Conservation (phyloP, 2,888 invertebrate species). For the Nymphalis c-album region DNA sequence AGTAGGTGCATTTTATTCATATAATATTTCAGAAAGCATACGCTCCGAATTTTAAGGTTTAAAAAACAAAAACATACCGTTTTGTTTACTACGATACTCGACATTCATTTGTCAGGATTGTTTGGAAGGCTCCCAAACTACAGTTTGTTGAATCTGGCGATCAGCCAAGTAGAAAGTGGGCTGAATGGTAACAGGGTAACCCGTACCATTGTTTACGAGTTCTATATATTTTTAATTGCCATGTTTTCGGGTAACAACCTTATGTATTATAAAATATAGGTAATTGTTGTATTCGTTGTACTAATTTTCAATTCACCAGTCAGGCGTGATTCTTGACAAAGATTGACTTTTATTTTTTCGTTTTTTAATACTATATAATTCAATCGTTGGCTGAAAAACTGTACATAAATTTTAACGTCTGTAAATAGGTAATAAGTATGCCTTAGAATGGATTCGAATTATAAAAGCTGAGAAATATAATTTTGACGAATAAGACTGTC, state of each 20-base stretch:
- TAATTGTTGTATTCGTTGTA: not conserved
- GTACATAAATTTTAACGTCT: too few species aligned
- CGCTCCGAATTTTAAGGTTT: not conserved
- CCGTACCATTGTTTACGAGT: constrained; percentile 6
- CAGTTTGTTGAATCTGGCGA: constrained; percentile 18
- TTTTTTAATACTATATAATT: too few species aligned
- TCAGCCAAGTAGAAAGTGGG: constrained; percentile 25
- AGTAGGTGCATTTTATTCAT: not conserved
- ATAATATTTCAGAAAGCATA: not conserved
- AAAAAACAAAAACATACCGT: constrained; percentile 7
- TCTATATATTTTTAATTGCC: constrained; percentile 1
- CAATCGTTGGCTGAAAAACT: too few species aligned
- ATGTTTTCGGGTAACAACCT: not conserved
- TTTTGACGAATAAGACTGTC: too few species aligned
- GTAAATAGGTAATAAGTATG: too few species aligned
- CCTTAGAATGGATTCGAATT: too few species aligned
- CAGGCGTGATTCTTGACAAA: too few species aligned
- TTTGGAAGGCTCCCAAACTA: constrained; percentile 11
- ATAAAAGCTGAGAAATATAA: too few species aligned
- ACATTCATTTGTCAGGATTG: constrained; percentile 11
- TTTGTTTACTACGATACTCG: constrained; percentile 3
- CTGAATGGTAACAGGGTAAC: constrained; percentile 14
- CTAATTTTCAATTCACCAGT: too few species aligned
- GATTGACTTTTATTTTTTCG: too few species aligned
- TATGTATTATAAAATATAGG: not conserved